Evolutionary conservation across 2,888 invertebrate species (phyloP).

Genomic region (Linnaemya tessellans): DNA sequence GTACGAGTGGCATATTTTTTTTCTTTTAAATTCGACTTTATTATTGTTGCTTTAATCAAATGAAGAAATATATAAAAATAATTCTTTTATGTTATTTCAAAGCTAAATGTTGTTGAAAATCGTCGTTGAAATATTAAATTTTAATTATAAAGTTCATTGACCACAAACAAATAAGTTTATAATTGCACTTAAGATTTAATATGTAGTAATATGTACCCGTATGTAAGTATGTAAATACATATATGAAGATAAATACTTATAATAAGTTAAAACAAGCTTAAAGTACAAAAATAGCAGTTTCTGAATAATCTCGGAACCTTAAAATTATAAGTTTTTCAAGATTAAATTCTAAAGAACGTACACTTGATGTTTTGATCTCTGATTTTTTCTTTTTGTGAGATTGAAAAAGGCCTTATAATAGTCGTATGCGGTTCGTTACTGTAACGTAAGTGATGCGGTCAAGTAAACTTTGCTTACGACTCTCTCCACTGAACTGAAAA

Average conservation of each 20-base stretch:
- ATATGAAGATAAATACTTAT: background rate
- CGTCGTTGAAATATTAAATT: conserved; percentile 26
- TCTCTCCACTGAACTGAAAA: too few species aligned
- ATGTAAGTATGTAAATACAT: background rate
- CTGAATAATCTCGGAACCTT: too few species aligned
- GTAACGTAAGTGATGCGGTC: too few species aligned
- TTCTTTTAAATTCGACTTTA: conserved; percentile 25
- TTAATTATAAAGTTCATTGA: conserved; percentile 63
- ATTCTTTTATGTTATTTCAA: conserved; percentile 26
- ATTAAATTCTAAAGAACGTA: too few species aligned
- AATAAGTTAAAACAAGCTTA: too few species aligned
- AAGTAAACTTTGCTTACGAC: too few species aligned
- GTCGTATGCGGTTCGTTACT: too few species aligned
- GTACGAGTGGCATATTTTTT: conserved; percentile 28
- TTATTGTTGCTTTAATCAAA: conserved; percentile 40
- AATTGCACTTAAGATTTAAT: conserved; percentile 32
- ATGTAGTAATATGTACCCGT: background rate
- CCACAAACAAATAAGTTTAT: conserved; percentile 46
- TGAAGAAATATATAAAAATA: background rate
- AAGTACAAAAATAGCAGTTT: too few species aligned
- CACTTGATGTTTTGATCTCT: too few species aligned
- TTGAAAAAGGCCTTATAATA: too few species aligned
- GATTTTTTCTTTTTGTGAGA: too few species aligned
- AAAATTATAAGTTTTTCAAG: too few species aligned
- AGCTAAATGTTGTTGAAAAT: conserved; percentile 57